Percentiles rank a stretch among this genome's conserved stretches.
phyloP scores from a whole-genome alignment of 2,113 vertebrate genomes.

The Sinosuthora webbiana region DNA sequence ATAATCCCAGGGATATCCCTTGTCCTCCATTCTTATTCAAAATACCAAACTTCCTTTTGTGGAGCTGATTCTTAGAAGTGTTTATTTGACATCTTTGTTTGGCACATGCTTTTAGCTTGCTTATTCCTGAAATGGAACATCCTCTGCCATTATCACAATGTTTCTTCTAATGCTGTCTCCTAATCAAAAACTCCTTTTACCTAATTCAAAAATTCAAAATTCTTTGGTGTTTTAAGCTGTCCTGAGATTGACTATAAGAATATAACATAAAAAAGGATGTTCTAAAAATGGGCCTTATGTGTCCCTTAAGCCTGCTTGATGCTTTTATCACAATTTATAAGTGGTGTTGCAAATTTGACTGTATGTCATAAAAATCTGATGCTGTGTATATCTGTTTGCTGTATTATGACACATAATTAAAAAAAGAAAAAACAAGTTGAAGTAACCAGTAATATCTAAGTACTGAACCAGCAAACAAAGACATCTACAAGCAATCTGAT shows the following conservation, averaged over 20 bases:
- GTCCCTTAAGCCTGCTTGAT: neutral
- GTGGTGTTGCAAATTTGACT: neutral
- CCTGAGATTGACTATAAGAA: neutral
- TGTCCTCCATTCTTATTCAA: neutral
- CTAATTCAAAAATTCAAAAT: neutral
- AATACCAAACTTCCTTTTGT: neutral
- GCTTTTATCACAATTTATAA: neutral
- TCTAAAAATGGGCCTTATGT: neutral
- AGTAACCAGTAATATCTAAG: neutral
- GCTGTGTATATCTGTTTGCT: neutral
- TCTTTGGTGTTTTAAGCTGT: neutral
- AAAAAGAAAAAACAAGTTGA: neutral
- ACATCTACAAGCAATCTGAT: neutral
- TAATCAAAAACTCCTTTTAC: neutral
- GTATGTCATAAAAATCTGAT: neutral
- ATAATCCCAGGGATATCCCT: neutral
- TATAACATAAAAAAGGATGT: neutral
- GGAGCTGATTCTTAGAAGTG: neutral
- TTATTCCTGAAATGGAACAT: neutral
- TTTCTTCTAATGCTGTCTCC: neutral
- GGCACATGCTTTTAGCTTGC: neutral
- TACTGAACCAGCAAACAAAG: neutral
- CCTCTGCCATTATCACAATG: accelerated
- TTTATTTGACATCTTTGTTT: neutral
- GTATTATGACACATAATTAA: neutral